Base-by-base conservation (phyloP, 2,797 vertebrate genomes). In the Harpagifer antarcticus region DNA sequence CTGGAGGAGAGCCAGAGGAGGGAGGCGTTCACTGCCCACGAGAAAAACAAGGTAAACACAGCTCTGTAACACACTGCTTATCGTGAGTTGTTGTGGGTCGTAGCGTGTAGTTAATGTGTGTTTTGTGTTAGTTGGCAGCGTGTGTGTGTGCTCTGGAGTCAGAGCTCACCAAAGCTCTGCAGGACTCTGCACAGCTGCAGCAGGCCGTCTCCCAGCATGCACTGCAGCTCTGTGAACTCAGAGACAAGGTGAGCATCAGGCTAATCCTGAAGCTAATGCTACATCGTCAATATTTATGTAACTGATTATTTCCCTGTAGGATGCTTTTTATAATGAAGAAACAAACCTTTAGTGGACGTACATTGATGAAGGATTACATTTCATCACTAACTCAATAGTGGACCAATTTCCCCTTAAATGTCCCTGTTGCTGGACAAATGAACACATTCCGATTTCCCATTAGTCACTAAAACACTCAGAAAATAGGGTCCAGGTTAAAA, bases 161-260 rank as follows among this genome's bases (percentile, higher is more conserved):
- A 58, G 95, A 97, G 87, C 84, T 98, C 74, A 95, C 91, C 37
- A 91, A 94, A 89, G 84, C 96, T 83, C 94, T 96, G 90, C 87
- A 92, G 53, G 95, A 94, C 43, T 85, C 88, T 44, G 92, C 81
- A 27, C 53, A 92, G 0, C 76, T 97, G 87, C 92, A 97, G 83
- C 91, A 96, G 74, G 96, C 95, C 83, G 97, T 97, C 72, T 64
- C 72, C 31, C 86, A 94, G 85, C 95, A 97, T 58, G 94, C 94
- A 62, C 94, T 94, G 72, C 95, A 97, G 85, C 92, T 97, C 17
- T 94, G 93, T 71, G 92, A 82, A 64, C 87, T 93, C 66, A 93
- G 95, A 63, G 94, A 89, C 73, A 91, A 96, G 93, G 97, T 97
- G 84, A 81, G 92, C 53, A 13, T 40, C 65, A 31, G 40, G 50